Evolutionary conservation across 2,797 vertebrate genomes (phyloP), one percentile per base, ranked within the genome.

Genomic region (Thripadectes ignobilis): DNA sequence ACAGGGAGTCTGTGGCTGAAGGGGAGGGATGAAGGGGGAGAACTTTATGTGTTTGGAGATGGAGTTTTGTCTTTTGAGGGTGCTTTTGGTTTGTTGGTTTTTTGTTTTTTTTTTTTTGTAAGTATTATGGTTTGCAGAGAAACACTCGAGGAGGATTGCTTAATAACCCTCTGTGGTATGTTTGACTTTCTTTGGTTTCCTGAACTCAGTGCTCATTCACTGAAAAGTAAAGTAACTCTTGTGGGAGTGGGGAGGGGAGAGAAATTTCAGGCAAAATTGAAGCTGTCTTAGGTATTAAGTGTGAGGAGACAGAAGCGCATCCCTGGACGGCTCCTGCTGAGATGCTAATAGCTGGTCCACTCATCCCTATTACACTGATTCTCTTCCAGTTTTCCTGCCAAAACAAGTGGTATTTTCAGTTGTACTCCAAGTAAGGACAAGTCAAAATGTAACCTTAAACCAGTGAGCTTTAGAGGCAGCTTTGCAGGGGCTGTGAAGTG

Each of bases 381-480:
- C 32, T 82, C 57, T 78, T 82, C 36, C 61, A 69, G 23, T 59
- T 89, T 85, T 94, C 75, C 85, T 89, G 89, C 80, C 85, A 95
- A 66, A 89, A 78, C 4, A 27, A 94, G 54, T 76, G 52, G 39
- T 92, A 38, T 89, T 96, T 94, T 72, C 69, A 86, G 71, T 89
- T 2, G 1, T 57, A 51, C 24, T 79, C 69, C 62, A 69, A 78
- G 79, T 55, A 73, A 52, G 29, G 54, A 76, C 41, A 92, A 74
- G 59, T 77, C 79, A 79, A 62, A 94, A 74, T 17, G 74, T 93
- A 95, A 95, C 49, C 26, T 75, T 92, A 97, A 96, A 88, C 92
- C 48, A 57, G 46, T 12, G 74, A 82, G 77, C 43, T 89, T 88
- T 88, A 36, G 63, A 93, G 67, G 38, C 76, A 79, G 51, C 15